phyloP scores from a whole-genome alignment of 2,113 vertebrate species.

The Brachirus orientalis region DNA sequence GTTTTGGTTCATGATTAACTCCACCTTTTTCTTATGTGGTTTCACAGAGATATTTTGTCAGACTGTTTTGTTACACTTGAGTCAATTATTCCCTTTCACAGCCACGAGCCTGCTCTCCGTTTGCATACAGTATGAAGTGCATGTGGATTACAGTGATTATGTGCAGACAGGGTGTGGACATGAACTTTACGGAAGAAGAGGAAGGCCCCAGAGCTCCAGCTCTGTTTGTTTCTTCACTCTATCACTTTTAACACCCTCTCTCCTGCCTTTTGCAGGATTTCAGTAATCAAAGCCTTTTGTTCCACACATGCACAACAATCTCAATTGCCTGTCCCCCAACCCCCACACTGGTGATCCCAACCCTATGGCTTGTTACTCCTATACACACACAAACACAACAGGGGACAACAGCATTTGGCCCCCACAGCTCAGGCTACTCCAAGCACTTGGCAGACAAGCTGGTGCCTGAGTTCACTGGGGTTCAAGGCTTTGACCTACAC shows the following conservation, averaged over 20 bases:
- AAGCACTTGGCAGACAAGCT: constrained; percentile 61
- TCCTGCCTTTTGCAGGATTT: constrained; percentile 80
- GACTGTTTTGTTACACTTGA: too few species aligned
- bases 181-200: constrained; percentile 41
- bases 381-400: constrained; percentile 50
- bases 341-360: constrained; percentile 34
- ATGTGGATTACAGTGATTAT: constrained; percentile 66
- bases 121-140: background rate
- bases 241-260: constrained; percentile 81
- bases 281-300: constrained; percentile 81
- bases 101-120: background rate
- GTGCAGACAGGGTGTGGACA: constrained; percentile 74
- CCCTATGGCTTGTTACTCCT: constrained; percentile 12
- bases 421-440: constrained; percentile 50
- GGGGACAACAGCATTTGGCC: constrained; percentile 69
- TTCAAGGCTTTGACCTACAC: constrained; percentile 63
- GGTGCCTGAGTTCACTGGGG: constrained; percentile 69
- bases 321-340: constrained; percentile 38
- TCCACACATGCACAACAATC: constrained; percentile 70
- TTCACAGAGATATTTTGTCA: too few species aligned
- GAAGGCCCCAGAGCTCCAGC: constrained; percentile 39
- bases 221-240: constrained; percentile 65
- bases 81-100: too few species aligned
- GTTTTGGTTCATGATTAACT: too few species aligned
- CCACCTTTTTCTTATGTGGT: too few species aligned